Evolutionary conservation across 2,888 invertebrate genomes (phyloP).

Genomic region (Hoplodrina ambigua): DNA sequence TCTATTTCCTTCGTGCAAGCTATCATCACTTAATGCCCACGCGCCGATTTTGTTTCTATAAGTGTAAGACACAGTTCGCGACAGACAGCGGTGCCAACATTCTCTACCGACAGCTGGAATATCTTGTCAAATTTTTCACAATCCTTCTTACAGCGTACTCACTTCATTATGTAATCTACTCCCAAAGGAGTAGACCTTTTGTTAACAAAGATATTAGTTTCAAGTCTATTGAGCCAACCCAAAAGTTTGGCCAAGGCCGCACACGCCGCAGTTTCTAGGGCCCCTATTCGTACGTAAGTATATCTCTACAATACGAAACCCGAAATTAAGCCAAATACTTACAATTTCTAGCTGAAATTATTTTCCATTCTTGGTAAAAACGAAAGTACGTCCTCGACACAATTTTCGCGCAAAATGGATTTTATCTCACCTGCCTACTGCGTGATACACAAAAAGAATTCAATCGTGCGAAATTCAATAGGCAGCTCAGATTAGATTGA

Average conservation of each 20-base stretch:
- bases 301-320: conserved; percentile 12
- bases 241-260: conserved; percentile 47
- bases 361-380: conserved; percentile 28
- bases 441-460: conserved; percentile 39
- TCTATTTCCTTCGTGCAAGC: conserved; percentile 51
- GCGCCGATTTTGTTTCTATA: conserved; percentile 40
- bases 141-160: conserved; percentile 15
- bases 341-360: conserved; percentile 16
- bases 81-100: conserved; percentile 39
- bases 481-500: conserved; percentile 39
- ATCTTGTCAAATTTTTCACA: conserved; percentile 39
- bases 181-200: conserved; percentile 39
- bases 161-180: conserved; percentile 44
- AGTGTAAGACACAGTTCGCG: conserved; percentile 17
- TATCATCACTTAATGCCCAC: conserved; percentile 58
- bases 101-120: conserved; percentile 34
- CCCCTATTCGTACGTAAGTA: conserved; percentile 14
- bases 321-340: conserved; percentile 19
- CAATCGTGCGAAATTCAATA: conserved; percentile 29
- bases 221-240: conserved; percentile 50
- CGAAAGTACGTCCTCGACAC: conserved; percentile 33
- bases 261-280: conserved; percentile 30
- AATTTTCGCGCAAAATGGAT: conserved; percentile 38
- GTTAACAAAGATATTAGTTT: conserved; percentile 56
- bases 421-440: conserved; percentile 39